Evolutionary conservation across 2,888 invertebrate genomes (phyloP).

Genomic region (Zeuzera pyrina): DNA sequence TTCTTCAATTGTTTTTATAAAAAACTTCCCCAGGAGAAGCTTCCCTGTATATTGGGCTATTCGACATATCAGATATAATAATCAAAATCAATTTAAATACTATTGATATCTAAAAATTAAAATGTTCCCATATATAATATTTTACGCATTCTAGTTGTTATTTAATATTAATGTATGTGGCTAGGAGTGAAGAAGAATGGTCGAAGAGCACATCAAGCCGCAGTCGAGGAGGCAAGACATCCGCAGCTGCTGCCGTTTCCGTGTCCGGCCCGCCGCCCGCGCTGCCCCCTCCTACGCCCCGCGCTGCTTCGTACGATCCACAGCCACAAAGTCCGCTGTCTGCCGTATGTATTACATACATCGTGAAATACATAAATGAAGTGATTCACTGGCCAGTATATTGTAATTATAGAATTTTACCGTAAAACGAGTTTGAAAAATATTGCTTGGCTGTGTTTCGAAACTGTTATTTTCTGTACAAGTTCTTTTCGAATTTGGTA

Average conservation of each 20-base stretch:
- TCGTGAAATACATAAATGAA: too few species aligned
- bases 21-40: not conserved
- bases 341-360: not conserved
- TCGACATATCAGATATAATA: not conserved
- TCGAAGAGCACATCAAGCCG: constrained; percentile 35
- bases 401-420: too few species aligned
- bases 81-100: not conserved
- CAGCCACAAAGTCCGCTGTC: not conserved
- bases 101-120: not conserved
- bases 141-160: too few species aligned
- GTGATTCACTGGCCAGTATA: too few species aligned
- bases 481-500: too few species aligned
- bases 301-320: too few species aligned
- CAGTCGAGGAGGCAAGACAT: constrained; percentile 35
- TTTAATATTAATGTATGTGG: not conserved
- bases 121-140: not conserved
- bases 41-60: not conserved
- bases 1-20: not conserved
- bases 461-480: too few species aligned
- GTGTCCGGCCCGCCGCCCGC: constrained; percentile 21
- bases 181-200: constrained; percentile 60
- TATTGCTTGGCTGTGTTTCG: too few species aligned
- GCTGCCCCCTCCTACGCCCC: constrained; percentile 15
- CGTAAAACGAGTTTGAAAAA: too few species aligned
- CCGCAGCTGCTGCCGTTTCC: constrained; percentile 22